These are phyloP conservation scores for Drosophila paulistorum DNA, from an alignment of 1,140 invertebrate species.

Conservation along the genomic window DNA sequence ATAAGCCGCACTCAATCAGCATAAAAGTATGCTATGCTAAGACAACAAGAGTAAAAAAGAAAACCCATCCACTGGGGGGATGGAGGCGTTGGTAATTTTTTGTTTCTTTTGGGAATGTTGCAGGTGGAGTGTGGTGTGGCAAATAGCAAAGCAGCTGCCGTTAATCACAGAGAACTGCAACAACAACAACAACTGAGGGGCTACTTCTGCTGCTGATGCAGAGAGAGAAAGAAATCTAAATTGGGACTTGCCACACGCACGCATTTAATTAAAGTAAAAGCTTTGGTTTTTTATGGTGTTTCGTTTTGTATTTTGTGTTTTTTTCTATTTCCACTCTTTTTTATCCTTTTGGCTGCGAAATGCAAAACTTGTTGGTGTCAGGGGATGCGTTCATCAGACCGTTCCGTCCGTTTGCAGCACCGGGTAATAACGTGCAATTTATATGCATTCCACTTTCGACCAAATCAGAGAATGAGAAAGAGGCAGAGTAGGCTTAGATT, in stretches of 20 bases:
- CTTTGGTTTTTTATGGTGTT: conserved; percentile 53
- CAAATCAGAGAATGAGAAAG: neutral
- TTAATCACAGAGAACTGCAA: conserved; percentile 64
- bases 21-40: conserved; percentile 70
- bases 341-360: conserved; percentile 31
- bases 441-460: conserved; percentile 58
- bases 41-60: conserved; percentile 2
- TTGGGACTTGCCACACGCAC: conserved; percentile 72
- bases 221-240: conserved; percentile 63
- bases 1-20: conserved; percentile 79
- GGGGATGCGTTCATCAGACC: conserved; percentile 48
- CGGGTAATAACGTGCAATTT: conserved; percentile 72
- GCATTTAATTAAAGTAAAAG: conserved; percentile 81
- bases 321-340: conserved; percentile 24
- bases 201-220: conserved; percentile 17
- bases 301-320: conserved; percentile 19
- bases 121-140: neutral
- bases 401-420: conserved; percentile 42
- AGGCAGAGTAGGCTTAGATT: neutral
- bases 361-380: conserved; percentile 54
- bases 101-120: neutral
- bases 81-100: neutral
- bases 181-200: conserved; percentile 4
- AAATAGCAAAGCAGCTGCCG: conserved; percentile 48
- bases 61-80: conserved; percentile 16